Conservation (phyloP, 2,888 invertebrate species). For the Hedya salicella region DNA sequence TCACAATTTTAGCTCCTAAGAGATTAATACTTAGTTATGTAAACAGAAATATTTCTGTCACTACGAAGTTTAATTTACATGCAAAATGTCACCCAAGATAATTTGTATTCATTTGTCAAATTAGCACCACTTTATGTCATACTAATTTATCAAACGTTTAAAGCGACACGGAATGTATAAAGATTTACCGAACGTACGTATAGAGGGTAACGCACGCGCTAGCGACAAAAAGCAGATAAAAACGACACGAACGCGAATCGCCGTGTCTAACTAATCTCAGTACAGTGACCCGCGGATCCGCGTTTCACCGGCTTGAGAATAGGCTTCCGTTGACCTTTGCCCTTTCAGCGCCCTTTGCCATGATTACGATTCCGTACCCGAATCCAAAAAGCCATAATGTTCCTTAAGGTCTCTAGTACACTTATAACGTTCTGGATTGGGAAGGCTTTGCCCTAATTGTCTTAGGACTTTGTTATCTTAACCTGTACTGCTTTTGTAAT, state of each 20-base stretch:
- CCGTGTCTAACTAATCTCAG: constrained; percentile 74
- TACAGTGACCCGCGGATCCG: constrained; percentile 74
- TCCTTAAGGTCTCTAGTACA: not conserved
- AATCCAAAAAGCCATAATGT: not conserved
- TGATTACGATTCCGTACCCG: constrained; percentile 16
- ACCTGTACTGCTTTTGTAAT: constrained; percentile 23
- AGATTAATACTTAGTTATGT: too few relatives aligned
- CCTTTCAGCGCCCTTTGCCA: constrained; percentile 36
- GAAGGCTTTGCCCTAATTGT: constrained; percentile 21
- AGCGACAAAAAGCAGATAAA: constrained; percentile 72
- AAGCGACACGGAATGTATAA: not conserved
- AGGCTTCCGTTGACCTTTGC: constrained; percentile 38
- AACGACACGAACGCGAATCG: constrained; percentile 57
- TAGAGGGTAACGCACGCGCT: constrained; percentile 73
- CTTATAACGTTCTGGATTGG: not conserved
- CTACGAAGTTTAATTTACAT: not conserved
- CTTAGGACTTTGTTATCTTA: constrained; percentile 20
- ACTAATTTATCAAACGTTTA: not conserved
- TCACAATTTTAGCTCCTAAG: not conserved
- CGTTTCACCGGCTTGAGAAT: constrained; percentile 44
- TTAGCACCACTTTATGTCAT: not conserved
- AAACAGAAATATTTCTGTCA: too few relatives aligned
- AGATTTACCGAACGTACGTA: constrained; percentile 2
- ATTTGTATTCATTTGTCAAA: not conserved
- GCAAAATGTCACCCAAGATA: not conserved